phyloP scores from a whole-genome alignment of 2,888 invertebrate species.

The Cantharis flavilabris region DNA sequence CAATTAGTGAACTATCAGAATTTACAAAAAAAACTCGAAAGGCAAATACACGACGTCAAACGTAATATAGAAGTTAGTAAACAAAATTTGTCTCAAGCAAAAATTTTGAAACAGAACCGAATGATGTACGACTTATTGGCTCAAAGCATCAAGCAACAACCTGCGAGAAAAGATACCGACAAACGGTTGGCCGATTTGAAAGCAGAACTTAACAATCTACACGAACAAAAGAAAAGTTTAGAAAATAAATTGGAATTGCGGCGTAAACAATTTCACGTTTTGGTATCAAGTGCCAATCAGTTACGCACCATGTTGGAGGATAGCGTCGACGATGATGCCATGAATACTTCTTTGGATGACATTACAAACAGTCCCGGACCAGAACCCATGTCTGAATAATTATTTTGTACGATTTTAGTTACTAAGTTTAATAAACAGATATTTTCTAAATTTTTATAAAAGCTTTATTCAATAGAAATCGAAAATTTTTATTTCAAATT shows the following conservation, averaged over 20 bases:
- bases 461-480: conserved; percentile 37
- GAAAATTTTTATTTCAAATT: conserved; percentile 61
- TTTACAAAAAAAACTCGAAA: conserved; percentile 76
- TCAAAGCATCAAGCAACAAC: conserved; percentile 87
- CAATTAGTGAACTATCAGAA: conserved; percentile 83
- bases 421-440: neutral
- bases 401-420: conserved; percentile 1
- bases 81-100: conserved; percentile 78
- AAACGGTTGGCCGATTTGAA: conserved; percentile 70
- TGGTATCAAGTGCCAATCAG: conserved; percentile 86
- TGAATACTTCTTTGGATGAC: conserved; percentile 59
- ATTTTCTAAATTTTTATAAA: neutral
- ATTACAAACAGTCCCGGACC: conserved; percentile 50
- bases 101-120: conserved; percentile 85
- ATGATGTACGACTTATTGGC: conserved; percentile 93
- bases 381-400: conserved; percentile 52
- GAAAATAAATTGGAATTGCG: conserved; percentile 80
- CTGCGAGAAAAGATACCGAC: conserved; percentile 82
- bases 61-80: conserved; percentile 82
- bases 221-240: conserved; percentile 72
- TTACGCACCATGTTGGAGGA: conserved; percentile 80
- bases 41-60: conserved; percentile 79
- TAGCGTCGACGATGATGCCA: conserved; percentile 60
- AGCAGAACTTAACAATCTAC: conserved; percentile 72
- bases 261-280: conserved; percentile 87